Conservation (phyloP, 1,140 invertebrate genomes). For the Danaus melanippus region DNA sequence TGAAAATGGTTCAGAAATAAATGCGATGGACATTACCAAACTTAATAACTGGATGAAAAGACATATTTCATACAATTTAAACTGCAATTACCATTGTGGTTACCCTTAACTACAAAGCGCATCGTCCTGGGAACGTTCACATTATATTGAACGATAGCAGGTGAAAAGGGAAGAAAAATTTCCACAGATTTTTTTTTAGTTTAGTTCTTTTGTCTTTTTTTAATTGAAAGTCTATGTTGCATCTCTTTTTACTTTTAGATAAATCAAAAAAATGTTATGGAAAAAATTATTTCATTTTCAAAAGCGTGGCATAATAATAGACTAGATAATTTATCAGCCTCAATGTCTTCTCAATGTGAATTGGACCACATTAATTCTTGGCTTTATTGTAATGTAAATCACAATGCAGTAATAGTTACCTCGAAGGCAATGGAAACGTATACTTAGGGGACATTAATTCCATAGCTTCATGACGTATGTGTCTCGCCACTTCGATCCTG, state of each 20-base stretch:
- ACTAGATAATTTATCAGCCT: too few relatives aligned
- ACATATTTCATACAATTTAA: constrained; percentile 25
- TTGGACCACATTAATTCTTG: too few relatives aligned
- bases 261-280: too few relatives aligned
- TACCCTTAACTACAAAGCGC: constrained; percentile 12
- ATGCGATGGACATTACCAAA: constrained; percentile 13
- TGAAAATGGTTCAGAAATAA: too few relatives aligned
- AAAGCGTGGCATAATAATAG: too few relatives aligned
- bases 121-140: too few relatives aligned
- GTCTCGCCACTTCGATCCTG: constrained; percentile 54
- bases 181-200: background rate
- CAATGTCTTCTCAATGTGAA: too few relatives aligned
- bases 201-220: background rate
- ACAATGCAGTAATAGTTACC: too few relatives aligned
- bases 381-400: too few relatives aligned
- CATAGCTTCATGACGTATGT: constrained; percentile 37
- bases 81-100: constrained; percentile 23
- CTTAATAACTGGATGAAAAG: constrained; percentile 17
- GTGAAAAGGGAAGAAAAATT: constrained; percentile 12
- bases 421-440: constrained; percentile 7
- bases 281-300: too few relatives aligned
- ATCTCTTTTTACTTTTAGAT: background rate
- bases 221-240: background rate
- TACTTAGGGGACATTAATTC: constrained; percentile 22
- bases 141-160: too few relatives aligned